These are phyloP conservation scores for Drosophila trapezifrons DNA, from an alignment of 1,140 invertebrate genomes.

Conservation along the genomic window DNA sequence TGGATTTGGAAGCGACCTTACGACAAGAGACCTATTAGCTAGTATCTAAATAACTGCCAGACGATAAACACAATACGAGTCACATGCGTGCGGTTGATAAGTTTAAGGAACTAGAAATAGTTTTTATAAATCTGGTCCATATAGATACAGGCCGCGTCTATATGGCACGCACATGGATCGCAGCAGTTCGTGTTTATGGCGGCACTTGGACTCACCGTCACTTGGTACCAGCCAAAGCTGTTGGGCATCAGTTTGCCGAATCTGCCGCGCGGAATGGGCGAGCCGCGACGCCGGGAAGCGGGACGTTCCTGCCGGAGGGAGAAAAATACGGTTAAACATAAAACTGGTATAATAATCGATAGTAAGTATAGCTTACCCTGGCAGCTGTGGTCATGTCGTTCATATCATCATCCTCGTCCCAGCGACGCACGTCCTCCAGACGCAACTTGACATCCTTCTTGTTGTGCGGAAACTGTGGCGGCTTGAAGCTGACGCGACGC, in stretches of 20 bases:
- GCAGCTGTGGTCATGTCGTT: slow-evolving; percentile 56
- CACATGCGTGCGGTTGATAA: slow-evolving; percentile 17
- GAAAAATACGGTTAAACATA: not conserved
- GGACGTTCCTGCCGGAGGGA: slow-evolving; percentile 52
- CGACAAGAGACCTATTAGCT: not conserved
- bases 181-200: not conserved
- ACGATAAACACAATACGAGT: not conserved
- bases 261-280: slow-evolving; percentile 67
- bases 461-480: slow-evolving; percentile 58
- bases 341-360: no score
- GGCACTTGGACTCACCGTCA: slow-evolving; percentile 68
- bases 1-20: not conserved
- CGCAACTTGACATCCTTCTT: slow-evolving; percentile 65
- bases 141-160: slow-evolving; percentile 34
- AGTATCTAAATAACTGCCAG: slow-evolving; percentile 17
- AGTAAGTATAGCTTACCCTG: slow-evolving; percentile 33
- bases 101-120: slow-evolving; percentile 18
- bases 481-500: slow-evolving; percentile 80
- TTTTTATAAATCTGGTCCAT: slow-evolving; percentile 18
- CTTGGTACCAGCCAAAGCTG: slow-evolving; percentile 78
- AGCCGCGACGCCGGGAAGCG: slow-evolving; percentile 55
- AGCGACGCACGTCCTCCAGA: slow-evolving; percentile 69
- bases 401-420: slow-evolving; percentile 82
- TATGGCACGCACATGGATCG: slow-evolving; percentile 2
- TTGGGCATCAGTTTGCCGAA: slow-evolving; percentile 71